These are phyloP conservation scores for Theropithecus gelada DNA, from an alignment of 2,113 vertebrate species.

Conservation along the genomic window DNA sequence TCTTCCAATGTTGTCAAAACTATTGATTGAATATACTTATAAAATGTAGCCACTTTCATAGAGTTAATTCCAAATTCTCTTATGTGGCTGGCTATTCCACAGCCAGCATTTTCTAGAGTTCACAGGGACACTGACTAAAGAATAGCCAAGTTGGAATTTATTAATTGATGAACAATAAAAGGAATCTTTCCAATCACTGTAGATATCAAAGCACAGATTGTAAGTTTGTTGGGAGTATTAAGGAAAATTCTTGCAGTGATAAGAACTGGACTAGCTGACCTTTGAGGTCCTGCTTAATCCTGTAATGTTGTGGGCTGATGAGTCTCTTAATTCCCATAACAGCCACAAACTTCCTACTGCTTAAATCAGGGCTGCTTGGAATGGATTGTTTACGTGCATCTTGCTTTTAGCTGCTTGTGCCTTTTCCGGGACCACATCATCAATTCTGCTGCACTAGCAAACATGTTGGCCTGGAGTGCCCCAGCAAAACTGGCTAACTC, in stretches of 20 bases:
- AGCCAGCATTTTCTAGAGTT: neutral
- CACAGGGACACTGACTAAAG: neutral
- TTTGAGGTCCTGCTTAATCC: neutral
- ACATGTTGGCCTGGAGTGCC: neutral
- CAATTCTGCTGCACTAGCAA: neutral
- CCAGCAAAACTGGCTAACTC: too few species aligned
- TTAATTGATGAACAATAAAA: neutral
- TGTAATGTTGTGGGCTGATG: neutral
- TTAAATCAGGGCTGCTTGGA: neutral
- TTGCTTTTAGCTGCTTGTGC: neutral
- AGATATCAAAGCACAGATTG: neutral
- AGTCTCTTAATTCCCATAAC: neutral
- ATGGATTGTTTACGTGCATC: rapidly evolving
- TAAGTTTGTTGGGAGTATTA: neutral
- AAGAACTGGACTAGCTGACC: neutral
- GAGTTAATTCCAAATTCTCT: neutral
- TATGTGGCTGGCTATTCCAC: neutral
- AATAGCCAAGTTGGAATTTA: neutral
- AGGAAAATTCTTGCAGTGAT: neutral
- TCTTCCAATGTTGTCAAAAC: neutral
- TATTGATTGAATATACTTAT: neutral
- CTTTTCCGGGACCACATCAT: neutral
- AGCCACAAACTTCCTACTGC: neutral
- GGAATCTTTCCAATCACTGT: neutral
- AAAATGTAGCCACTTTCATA: neutral